Evolutionary conservation across 2,113 vertebrate species (phyloP).

Genomic region (Balaeniceps rex): DNA sequence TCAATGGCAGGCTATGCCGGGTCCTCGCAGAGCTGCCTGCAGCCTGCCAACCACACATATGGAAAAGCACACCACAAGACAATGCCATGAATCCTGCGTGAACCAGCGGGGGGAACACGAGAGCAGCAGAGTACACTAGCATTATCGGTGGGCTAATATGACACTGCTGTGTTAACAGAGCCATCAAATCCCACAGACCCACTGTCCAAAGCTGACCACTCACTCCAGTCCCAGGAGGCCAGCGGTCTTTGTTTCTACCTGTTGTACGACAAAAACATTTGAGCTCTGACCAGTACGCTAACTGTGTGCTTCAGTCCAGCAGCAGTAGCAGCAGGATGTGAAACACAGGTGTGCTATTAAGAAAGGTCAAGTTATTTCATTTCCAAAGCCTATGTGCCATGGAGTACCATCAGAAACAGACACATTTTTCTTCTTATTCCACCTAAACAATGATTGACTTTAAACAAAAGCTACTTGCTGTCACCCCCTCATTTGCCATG

Average conservation of each 20-base stretch:
- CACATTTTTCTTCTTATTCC: not conserved
- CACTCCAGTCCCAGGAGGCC: not conserved
- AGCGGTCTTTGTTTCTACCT: not conserved
- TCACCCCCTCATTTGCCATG: not conserved
- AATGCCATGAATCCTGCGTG: rapidly evolving
- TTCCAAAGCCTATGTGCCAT: not conserved
- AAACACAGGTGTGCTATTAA: not conserved
- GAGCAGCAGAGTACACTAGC: not conserved
- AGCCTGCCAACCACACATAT: not conserved
- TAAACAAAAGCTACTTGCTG: not conserved
- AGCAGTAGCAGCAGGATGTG: not conserved
- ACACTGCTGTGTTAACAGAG: not conserved
- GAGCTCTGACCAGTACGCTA: not conserved
- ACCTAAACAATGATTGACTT: not conserved
- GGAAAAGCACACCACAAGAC: not conserved
- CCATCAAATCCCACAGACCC: not conserved
- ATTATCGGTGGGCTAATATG: not conserved
- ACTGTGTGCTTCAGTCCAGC: not conserved
- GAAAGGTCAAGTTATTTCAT: not conserved
- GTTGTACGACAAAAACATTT: not conserved
- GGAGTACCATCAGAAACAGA: not conserved
- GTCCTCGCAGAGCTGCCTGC: not conserved
- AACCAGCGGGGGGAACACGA: not conserved
- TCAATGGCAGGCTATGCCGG: not conserved
- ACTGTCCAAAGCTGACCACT: not conserved